A percentile compares a stretch with the other conserved stretches of the same genome.
Conservation (phyloP, 2,797 vertebrate genomes). For the Sebastes wilsoni region DNA sequence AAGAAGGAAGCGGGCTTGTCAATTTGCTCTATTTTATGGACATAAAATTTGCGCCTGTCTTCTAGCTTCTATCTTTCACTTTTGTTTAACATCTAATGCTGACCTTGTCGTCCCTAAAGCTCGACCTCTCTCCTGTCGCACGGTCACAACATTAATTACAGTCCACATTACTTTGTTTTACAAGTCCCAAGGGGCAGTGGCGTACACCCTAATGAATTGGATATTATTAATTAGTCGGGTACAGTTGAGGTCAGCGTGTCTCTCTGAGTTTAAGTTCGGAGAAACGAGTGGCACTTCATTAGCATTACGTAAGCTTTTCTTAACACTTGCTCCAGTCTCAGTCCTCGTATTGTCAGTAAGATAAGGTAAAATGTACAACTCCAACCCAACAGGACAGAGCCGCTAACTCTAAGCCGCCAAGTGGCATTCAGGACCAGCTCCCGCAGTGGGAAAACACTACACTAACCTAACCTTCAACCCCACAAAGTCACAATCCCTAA, state of each 20-base stretch:
- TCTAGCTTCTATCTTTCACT: background rate
- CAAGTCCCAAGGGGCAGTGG: conserved; percentile 4
- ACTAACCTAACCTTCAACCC: no score
- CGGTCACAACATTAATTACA: conserved; percentile 30
- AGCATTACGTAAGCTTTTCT: background rate
- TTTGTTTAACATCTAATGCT: background rate
- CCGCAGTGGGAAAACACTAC: no score
- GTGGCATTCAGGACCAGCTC: no score
- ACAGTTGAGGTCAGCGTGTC: conserved; percentile 39
- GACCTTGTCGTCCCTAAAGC: conserved; percentile 26
- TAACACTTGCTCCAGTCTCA: background rate
- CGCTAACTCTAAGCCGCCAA: no score
- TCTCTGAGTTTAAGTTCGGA: conserved; percentile 10
- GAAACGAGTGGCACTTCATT: conserved; percentile 10
- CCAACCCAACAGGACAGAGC: no score
- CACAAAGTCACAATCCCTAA: no score
- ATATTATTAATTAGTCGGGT: conserved; percentile 37
- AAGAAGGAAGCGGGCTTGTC: background rate
- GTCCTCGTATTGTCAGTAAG: no score
- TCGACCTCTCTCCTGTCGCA: conserved; percentile 4
- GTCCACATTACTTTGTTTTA: conserved; percentile 20
- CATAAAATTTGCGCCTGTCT: background rate
- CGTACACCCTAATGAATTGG: conserved; percentile 7
- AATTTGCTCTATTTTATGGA: background rate
- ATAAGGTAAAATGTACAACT: background rate